Conservation (phyloP, 2,113 vertebrate genomes). For the Actenoides hombroni region DNA sequence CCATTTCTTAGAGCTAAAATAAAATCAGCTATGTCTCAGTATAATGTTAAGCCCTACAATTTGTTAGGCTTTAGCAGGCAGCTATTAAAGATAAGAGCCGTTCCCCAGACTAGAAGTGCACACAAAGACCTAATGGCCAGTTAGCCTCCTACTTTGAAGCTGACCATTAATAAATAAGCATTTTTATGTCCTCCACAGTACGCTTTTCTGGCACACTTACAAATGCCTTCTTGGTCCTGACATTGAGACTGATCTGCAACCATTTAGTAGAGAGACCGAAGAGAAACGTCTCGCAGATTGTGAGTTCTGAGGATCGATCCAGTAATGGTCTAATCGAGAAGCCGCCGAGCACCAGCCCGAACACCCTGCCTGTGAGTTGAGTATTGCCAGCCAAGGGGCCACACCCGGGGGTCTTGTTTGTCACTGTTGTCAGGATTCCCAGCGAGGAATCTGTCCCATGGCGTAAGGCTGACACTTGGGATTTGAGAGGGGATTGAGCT, state of each 20-base stretch:
- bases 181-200: background rate
- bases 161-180: background rate
- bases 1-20: background rate
- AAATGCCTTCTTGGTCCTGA: background rate
- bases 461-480: background rate
- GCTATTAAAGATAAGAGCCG: background rate
- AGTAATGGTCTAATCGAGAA: background rate
- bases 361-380: accelerated
- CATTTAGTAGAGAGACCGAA: background rate
- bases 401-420: background rate
- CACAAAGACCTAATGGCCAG: background rate
- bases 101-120: background rate
- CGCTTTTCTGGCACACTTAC: background rate
- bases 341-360: background rate
- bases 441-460: background rate
- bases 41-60: background rate
- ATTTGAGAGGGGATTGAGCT: background rate
- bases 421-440: background rate
- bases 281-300: background rate
- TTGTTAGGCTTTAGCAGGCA: background rate
- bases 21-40: background rate
- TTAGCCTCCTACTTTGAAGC: background rate
- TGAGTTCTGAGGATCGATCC: background rate
- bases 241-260: background rate
- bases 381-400: background rate